phyloP scores from a whole-genome alignment of 2,888 invertebrate genomes.

The Cantharis nigra region DNA sequence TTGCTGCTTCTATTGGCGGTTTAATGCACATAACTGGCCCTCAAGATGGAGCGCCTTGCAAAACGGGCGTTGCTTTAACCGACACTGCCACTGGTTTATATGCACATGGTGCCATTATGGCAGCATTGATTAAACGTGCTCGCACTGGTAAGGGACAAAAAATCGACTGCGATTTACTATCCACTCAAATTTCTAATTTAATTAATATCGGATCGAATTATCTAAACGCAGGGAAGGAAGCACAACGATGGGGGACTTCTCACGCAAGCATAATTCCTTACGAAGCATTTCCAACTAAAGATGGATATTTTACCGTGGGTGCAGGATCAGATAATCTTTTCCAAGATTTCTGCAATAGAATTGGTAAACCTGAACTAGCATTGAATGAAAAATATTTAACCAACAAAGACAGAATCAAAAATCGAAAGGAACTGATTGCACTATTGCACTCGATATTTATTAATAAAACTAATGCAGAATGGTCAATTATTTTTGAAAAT shows the following conservation, averaged over 20 bases:
- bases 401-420: constrained; percentile 75
- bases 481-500: constrained; percentile 73
- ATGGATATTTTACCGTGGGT: constrained; percentile 85
- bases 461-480: constrained; percentile 73
- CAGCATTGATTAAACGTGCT: constrained; percentile 79
- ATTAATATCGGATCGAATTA: constrained; percentile 90
- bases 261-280: constrained; percentile 96
- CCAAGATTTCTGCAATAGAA: constrained; percentile 67
- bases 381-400: constrained; percentile 68
- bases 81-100: constrained; percentile 93
- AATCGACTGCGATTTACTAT: constrained; percentile 91
- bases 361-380: constrained; percentile 66
- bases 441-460: constrained; percentile 64
- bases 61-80: constrained; percentile 91
- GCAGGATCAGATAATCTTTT: constrained; percentile 87
- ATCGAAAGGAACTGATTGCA: constrained; percentile 71
- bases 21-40: constrained; percentile 89
- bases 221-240: constrained; percentile 80
- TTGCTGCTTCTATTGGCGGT: constrained; percentile 92
- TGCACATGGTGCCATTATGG: constrained; percentile 92
- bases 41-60: constrained; percentile 80
- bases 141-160: constrained; percentile 85
- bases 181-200: constrained; percentile 87
- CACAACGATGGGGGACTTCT: constrained; percentile 85
- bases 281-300: constrained; percentile 82